phyloP scores from a whole-genome alignment of 2,113 vertebrate species.

The Apus apus region DNA sequence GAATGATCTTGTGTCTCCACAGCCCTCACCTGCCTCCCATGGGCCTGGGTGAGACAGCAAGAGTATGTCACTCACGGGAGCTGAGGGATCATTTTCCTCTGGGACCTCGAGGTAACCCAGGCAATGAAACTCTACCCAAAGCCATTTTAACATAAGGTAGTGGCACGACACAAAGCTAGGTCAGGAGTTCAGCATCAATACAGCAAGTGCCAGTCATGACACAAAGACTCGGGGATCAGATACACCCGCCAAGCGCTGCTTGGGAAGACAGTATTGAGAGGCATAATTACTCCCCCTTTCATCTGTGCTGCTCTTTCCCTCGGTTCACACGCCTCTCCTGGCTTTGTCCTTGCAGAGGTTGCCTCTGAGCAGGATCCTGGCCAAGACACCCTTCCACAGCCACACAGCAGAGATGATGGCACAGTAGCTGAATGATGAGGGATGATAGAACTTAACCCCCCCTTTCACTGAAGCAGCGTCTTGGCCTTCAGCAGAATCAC shows the following conservation, averaged over 20 bases:
- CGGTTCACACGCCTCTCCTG: background rate
- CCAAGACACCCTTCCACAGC: background rate
- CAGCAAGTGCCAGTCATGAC: constrained; percentile 27
- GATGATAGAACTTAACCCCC: background rate
- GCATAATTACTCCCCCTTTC: constrained; percentile 35
- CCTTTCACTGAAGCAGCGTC: background rate
- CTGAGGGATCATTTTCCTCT: constrained; percentile 45
- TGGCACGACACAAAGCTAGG: constrained; percentile 51
- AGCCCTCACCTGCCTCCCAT: background rate
- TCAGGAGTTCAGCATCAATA: constrained; percentile 66
- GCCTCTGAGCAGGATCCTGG: background rate
- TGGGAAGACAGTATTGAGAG: constrained; percentile 22
- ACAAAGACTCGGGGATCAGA: constrained; percentile 6
- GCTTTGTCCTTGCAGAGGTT: background rate
- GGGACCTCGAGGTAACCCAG: constrained; percentile 60
- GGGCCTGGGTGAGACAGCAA: background rate
- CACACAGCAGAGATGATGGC: background rate
- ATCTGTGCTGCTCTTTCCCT: background rate
- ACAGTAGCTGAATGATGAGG: background rate
- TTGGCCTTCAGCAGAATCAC: background rate
- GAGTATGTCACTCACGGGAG: background rate
- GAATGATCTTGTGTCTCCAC: background rate
- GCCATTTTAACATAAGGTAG: constrained; percentile 52
- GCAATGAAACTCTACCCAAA: constrained; percentile 69
- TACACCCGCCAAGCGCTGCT: constrained; percentile 12